Percentiles rank a stretch among this genome's conserved stretches.
These are phyloP conservation scores for Tragulus kanchil DNA, from an alignment of 2,113 vertebrate genomes.

Conservation along the genomic window DNA sequence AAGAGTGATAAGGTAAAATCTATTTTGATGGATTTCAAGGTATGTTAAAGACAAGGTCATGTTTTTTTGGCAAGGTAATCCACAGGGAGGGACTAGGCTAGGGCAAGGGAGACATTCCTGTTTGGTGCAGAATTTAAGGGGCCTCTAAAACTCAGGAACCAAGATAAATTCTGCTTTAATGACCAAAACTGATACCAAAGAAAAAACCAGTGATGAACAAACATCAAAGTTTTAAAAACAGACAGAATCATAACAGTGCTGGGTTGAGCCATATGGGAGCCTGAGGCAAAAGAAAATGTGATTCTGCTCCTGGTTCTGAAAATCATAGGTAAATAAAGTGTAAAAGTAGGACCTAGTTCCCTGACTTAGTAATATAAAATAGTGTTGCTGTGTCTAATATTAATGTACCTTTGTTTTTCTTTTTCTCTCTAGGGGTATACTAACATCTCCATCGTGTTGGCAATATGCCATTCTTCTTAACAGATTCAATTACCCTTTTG, in stretches of 20 bases:
- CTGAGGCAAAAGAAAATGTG: background rate
- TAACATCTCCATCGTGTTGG: constrained; percentile 91
- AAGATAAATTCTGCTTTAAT: constrained; percentile 4
- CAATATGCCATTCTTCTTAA: constrained; percentile 95
- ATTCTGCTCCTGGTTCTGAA: constrained; percentile 10
- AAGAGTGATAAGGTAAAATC: background rate
- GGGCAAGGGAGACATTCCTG: background rate
- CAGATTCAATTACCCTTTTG: constrained; percentile 88
- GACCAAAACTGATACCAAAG: background rate
- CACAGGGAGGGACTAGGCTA: background rate
- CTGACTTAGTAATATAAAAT: background rate
- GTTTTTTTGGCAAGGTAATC: background rate
- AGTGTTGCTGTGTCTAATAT: constrained; percentile 26
- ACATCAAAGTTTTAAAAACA: background rate
- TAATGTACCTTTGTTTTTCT: constrained; percentile 42
- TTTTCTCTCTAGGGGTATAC: constrained; percentile 87
- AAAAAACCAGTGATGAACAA: background rate
- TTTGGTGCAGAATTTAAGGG: background rate
- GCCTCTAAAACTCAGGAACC: background rate
- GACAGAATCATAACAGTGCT: background rate
- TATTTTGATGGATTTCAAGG: background rate
- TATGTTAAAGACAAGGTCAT: background rate
- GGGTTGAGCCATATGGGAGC: background rate
- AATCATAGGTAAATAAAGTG: background rate
- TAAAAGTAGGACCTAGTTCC: background rate